A percentile compares a stretch with the other conserved stretches of the same genome.
Conservation (phyloP, 2,888 invertebrate species). For the Temnothorax unifasciatus region DNA sequence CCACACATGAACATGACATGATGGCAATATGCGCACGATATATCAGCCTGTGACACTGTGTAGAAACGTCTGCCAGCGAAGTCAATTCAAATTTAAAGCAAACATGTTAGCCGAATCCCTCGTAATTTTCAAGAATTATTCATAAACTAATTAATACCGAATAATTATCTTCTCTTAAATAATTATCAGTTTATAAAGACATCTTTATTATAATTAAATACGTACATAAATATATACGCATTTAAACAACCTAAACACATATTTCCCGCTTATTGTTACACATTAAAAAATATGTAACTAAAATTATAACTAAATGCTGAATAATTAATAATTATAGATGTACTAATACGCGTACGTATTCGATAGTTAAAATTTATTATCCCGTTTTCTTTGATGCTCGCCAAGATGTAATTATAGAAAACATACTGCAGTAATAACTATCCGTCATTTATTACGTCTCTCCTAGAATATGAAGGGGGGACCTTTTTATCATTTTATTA, state of each 20-base stretch:
- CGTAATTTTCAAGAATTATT: conserved; percentile 20
- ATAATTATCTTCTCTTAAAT: neutral
- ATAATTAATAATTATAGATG: conserved; percentile 14
- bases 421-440: neutral
- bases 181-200: neutral
- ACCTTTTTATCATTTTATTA: neutral
- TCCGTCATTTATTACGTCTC: conserved; percentile 3
- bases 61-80: conserved; percentile 23
- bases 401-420: conserved; percentile 22
- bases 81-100: conserved; percentile 26
- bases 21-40: conserved; percentile 56
- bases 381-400: neutral
- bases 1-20: conserved; percentile 75
- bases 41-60: conserved; percentile 41
- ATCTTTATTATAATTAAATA: neutral
- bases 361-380: neutral
- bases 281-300: neutral
- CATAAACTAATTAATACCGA: conserved; percentile 10
- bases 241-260: neutral
- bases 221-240: neutral
- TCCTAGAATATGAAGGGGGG: neutral
- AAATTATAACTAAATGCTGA: neutral
- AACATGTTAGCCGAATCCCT: conserved; percentile 18
- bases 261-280: neutral
- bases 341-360: neutral